Evolutionary conservation across 2,113 vertebrate genomes (phyloP).

Genomic region (Microcebus jonahi): DNA sequence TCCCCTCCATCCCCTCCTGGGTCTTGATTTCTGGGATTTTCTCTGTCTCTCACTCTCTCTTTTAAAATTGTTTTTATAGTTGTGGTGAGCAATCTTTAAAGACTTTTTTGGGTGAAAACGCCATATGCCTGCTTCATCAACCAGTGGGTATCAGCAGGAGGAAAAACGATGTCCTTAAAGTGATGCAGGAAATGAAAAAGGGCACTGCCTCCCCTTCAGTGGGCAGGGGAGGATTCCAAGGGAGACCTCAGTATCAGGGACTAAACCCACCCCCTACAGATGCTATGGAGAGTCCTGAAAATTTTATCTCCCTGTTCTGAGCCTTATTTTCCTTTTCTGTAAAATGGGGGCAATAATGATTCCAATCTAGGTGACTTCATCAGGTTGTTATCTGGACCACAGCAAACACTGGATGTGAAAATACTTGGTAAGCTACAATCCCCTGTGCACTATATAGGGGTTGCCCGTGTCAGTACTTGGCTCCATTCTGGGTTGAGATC

Average conservation of each 20-base stretch:
- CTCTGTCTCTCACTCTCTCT: background rate
- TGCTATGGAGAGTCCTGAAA: background rate
- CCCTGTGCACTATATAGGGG: no score
- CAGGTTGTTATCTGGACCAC: background rate
- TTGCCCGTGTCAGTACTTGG: background rate
- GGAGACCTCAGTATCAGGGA: background rate
- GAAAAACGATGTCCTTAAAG: background rate
- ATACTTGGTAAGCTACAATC: fast-evolving
- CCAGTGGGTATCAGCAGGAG: background rate
- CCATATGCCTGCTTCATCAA: background rate
- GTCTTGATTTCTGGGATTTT: background rate
- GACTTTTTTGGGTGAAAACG: background rate
- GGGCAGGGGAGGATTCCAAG: background rate
- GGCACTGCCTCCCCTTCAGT: background rate
- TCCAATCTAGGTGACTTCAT: background rate
- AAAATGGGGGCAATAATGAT: background rate
- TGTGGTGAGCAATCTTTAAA: background rate
- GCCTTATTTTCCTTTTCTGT: background rate
- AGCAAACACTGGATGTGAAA: no score
- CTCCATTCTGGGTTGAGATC: background rate
- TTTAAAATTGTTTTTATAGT: background rate
- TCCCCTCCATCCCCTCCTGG: background rate
- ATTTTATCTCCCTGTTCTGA: background rate
- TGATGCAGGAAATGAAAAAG: background rate
- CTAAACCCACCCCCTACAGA: background rate